Evolutionary conservation across 1,140 invertebrate species (phyloP).

Genomic region (Monochamus saltuarius): DNA sequence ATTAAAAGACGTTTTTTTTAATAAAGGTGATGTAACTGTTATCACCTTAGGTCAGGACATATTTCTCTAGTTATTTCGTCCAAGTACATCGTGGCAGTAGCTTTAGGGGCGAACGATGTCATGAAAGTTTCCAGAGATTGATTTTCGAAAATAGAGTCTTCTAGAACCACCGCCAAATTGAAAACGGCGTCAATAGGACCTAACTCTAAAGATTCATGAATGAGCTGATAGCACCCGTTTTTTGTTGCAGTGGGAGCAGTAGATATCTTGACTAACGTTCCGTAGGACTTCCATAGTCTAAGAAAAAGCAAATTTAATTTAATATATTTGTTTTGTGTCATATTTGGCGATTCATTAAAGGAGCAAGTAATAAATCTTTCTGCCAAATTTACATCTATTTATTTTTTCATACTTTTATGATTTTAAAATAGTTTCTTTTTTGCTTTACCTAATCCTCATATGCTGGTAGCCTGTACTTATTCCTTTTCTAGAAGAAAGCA

Average conservation of each 20-base stretch:
- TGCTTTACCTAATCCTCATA: constrained; percentile 60
- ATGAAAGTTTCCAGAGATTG: constrained; percentile 61
- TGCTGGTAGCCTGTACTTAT: constrained; percentile 79
- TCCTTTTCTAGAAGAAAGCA: constrained; percentile 79
- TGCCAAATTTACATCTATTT: not conserved
- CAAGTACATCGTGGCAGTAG: constrained; percentile 60
- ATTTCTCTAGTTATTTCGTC: constrained; percentile 60
- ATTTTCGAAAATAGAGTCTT: constrained; percentile 64
- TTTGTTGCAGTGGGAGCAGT: constrained; percentile 64
- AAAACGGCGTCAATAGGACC: constrained; percentile 78
- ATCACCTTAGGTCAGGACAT: constrained; percentile 56
- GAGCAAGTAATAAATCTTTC: not conserved
- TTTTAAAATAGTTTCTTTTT: not conserved
- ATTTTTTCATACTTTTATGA: not conserved
- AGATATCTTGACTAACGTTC: constrained; percentile 63
- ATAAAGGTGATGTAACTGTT: not conserved
- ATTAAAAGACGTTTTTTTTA: not conserved
- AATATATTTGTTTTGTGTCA: not conserved
- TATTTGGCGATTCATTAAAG: not conserved
- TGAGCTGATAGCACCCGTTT: constrained; percentile 62
- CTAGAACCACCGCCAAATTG: constrained; percentile 74
- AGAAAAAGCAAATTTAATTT: constrained; percentile 23
- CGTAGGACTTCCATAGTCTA: constrained; percentile 65
- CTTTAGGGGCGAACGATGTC: constrained; percentile 61
- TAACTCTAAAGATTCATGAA: constrained; percentile 61